These are phyloP conservation scores for Chinchilla lanigera DNA, from an alignment of 2,113 vertebrate genomes.

Conservation along the genomic window DNA sequence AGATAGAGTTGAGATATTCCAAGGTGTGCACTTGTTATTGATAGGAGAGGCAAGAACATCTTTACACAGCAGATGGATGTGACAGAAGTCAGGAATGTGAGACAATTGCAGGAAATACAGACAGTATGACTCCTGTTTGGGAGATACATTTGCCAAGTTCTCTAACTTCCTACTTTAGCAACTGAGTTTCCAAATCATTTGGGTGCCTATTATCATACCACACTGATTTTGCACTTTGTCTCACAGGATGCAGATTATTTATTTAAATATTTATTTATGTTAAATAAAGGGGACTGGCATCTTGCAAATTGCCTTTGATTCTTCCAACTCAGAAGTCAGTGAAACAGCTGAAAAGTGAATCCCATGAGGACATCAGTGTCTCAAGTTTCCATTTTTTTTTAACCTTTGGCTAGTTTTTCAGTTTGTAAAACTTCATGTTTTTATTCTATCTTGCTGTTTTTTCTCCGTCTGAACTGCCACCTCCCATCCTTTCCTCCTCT, in stretches of 20 bases:
- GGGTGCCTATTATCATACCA: background rate
- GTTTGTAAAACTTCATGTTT: background rate
- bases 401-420: background rate
- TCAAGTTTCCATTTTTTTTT: constrained; percentile 33
- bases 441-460: background rate
- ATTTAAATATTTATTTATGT: constrained; percentile 48
- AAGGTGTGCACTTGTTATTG: constrained; percentile 73
- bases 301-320: background rate
- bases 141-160: background rate
- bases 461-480: background rate
- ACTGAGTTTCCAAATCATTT: background rate
- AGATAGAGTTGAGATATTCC: constrained; percentile 58
- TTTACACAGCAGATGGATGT: constrained; percentile 60
- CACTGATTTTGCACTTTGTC: background rate
- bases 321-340: background rate
- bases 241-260: background rate
- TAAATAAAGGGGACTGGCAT: constrained; percentile 8
- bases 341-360: constrained; percentile 48
- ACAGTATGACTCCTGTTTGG: background rate
- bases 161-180: constrained; percentile 34
- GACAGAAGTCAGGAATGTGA: background rate
- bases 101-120: constrained; percentile 19
- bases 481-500: constrained; percentile 54
- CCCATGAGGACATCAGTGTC: background rate
- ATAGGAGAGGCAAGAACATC: constrained; percentile 63